Evolutionary conservation across 2,888 invertebrate genomes (phyloP), one percentile per base, ranked within the genome.

Genomic region (Volucella inanis): DNA sequence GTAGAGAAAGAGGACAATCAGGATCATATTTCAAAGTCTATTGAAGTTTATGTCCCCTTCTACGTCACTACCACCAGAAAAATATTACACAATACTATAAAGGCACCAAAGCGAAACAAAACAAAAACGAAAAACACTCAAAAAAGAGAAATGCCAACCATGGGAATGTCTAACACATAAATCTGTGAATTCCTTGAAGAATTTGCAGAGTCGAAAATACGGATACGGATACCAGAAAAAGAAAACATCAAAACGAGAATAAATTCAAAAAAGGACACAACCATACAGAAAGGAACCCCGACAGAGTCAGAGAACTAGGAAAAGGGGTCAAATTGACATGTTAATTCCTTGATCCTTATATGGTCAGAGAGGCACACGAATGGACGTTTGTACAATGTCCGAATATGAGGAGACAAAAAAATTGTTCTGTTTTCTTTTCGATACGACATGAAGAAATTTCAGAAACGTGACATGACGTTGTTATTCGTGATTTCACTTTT

Each of bases 1-100:
- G 31, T 31, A 31, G 31, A 31, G 31, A 31, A 31, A 3, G 31
- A 31, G 67, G 65, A 77, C 82, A 78, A 77, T 83, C 82, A 65
- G 82, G 77, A 78, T 83, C 77, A 78, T 83, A 83, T 83, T 83
- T 77, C 82, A 83, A 83, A 83, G 49, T 62, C 77, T 55, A 78
- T 77, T 77, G 82, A 83, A 72, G 77, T 67, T 72, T 61, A 71
- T 45, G 55, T 70, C 70, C 49, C 65, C 10, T 6, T 31, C 31
- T 31, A 4, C 31, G 39, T 65, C 49, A 65, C 55, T 49, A 57
- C 38, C 38, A 52, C 14, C 22, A 11, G 41, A 61, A 14, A 62
- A n/a, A 72, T n/a, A 41, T 2, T 15, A 49, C 11, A 1, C 15
- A 61, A 41, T 41, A 61, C 38, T 9, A 22, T 4, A 41, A 55